Evolutionary conservation across 2,888 invertebrate genomes (phyloP).

Genomic region (Busseola fusca): DNA sequence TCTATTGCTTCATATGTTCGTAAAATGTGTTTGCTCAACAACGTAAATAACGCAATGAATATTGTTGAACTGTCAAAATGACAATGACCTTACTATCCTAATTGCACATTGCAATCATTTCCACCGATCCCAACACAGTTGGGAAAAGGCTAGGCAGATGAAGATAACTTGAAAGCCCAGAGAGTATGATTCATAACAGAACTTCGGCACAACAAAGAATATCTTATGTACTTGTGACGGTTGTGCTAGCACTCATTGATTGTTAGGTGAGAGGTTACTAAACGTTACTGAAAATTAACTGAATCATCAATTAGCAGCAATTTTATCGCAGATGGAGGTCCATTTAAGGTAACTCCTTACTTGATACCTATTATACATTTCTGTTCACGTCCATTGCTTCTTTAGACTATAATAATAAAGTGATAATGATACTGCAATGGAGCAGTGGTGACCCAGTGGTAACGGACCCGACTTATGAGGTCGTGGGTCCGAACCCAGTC

Average conservation of each 20-base stretch:
- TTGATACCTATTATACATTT: background rate
- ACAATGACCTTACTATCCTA: background rate
- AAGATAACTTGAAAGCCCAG: background rate
- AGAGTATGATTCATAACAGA: conserved; percentile 31
- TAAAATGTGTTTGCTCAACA: background rate
- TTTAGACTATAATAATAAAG: background rate
- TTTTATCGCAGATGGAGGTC: conserved; percentile 15
- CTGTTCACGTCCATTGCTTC: background rate
- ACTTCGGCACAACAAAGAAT: conserved; percentile 20
- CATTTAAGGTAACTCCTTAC: conserved; percentile 5
- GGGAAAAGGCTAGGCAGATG: background rate
- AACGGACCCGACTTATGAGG: background rate
- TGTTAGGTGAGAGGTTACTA: conserved; percentile 51
- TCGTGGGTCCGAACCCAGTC: background rate
- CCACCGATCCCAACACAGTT: background rate
- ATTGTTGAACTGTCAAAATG: background rate
- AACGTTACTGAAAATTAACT: conserved; percentile 48
- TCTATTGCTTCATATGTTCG: background rate
- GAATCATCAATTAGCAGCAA: conserved; percentile 46
- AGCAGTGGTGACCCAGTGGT: background rate
- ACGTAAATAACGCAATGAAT: background rate
- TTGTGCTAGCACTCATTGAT: conserved; percentile 25
- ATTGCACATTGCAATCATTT: background rate
- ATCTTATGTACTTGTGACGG: conserved; percentile 8
- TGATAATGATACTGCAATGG: background rate